A percentile compares a stretch with the other conserved stretches of the same genome.
phyloP scores from a whole-genome alignment of 1,140 invertebrate species.

The Paraescarpia echinospica region DNA sequence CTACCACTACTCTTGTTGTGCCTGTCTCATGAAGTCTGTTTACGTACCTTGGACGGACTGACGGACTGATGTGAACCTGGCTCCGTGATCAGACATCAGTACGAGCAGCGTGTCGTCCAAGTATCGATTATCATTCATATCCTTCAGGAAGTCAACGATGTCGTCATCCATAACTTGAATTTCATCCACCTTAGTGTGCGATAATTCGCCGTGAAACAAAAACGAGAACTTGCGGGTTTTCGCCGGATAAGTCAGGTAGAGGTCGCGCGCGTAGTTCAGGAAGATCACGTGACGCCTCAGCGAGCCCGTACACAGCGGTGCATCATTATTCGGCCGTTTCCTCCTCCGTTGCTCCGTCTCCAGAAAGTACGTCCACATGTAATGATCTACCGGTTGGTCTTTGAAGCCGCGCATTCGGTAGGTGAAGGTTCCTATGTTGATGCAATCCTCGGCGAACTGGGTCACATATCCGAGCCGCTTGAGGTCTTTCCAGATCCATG shows the following conservation, averaged over 20 bases:
- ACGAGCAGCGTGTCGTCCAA: constrained; percentile 57
- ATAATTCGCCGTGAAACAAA: constrained; percentile 84
- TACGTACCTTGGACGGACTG: constrained; percentile 74
- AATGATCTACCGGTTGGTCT: constrained; percentile 48
- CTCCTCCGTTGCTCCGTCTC: constrained; percentile 39
- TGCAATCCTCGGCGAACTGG: constrained; percentile 84
- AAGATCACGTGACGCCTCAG: constrained; percentile 72
- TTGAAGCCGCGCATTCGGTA: constrained; percentile 63
- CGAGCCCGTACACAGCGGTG: constrained; percentile 70
- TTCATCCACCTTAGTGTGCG: constrained; percentile 83
- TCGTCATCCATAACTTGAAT: constrained; percentile 79
- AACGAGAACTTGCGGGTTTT: constrained; percentile 77
- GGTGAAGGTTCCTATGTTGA: constrained; percentile 83
- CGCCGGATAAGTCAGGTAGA: constrained; percentile 66
- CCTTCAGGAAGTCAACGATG: constrained; percentile 63
- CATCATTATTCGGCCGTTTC: constrained; percentile 32
- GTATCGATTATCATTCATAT: constrained; percentile 35
- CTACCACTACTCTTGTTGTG: no score
- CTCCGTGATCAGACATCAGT: constrained; percentile 61
- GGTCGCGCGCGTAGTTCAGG: constrained; percentile 68
- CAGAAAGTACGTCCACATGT: constrained; percentile 53
- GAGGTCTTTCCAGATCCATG: constrained; percentile 61
- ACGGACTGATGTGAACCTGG: constrained; percentile 67
- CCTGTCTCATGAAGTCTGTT: no score
- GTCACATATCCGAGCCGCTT: constrained; percentile 65